phyloP scores from a whole-genome alignment of 2,888 invertebrate species.

The Drosophila paranaensis region DNA sequence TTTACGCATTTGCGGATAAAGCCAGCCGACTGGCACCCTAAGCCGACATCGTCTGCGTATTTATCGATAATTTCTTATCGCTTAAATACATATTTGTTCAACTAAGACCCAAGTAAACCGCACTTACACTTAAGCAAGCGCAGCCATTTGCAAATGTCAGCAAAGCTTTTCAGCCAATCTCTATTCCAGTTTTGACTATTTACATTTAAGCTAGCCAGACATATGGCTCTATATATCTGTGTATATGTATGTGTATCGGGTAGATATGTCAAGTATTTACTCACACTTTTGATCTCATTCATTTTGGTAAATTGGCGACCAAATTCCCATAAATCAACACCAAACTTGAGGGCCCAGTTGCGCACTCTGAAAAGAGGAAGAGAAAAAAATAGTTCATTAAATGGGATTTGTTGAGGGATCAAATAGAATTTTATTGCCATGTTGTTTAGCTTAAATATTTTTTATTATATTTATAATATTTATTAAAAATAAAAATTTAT shows the following conservation, averaged over 20 bases:
- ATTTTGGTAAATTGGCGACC: slow-evolving; percentile 94
- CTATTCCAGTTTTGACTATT: slow-evolving; percentile 32
- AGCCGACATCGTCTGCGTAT: slow-evolving; percentile 57
- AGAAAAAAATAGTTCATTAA: slow-evolving; percentile 11
- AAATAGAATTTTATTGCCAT: not conserved
- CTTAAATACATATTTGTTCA: slow-evolving; percentile 61
- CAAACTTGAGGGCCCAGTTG: slow-evolving; percentile 96
- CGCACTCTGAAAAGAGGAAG: slow-evolving; percentile 89
- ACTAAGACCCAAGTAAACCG: slow-evolving; percentile 37
- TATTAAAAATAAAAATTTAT: too few species aligned
- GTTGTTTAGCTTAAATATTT: not conserved
- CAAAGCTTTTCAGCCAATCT: slow-evolving; percentile 31
- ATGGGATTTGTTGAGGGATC: not conserved
- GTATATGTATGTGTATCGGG: not conserved
- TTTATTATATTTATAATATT: not conserved
- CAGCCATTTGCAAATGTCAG: slow-evolving; percentile 59
- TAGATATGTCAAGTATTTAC: slow-evolving; percentile 81
- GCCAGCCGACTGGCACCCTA: slow-evolving; percentile 30
- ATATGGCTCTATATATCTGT: slow-evolving; percentile 2
- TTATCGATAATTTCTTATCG: slow-evolving; percentile 71
- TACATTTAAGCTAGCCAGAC: slow-evolving; percentile 7
- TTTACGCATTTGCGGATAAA: slow-evolving; percentile 45
- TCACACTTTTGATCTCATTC: slow-evolving; percentile 94
- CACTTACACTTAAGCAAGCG: slow-evolving; percentile 29
- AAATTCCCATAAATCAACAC: slow-evolving; percentile 95